A percentile compares a stretch with the other conserved stretches of the same genome.
phyloP scores from a whole-genome alignment of 2,888 invertebrate genomes.

The Cryptus armator region DNA sequence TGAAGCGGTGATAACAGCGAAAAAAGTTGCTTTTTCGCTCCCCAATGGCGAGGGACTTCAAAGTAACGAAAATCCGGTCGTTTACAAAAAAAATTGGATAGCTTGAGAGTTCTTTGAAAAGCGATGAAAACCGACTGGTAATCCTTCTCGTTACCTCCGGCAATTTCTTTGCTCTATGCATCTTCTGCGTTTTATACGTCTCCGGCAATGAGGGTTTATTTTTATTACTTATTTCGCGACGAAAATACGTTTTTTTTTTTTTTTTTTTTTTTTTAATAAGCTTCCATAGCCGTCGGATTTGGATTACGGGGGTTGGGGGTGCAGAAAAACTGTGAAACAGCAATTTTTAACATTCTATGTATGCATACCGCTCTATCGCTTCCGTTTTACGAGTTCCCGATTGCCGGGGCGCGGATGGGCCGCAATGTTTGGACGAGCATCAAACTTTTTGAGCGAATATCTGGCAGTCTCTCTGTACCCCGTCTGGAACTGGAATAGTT shows the following conservation, averaged over 20 bases:
- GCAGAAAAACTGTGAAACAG: not conserved
- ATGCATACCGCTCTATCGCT: not conserved
- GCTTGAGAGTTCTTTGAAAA: not conserved
- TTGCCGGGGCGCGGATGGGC: not conserved
- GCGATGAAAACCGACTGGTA: slow-evolving; percentile 13
- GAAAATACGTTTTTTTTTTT: not conserved
- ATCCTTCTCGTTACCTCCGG: slow-evolving; percentile 18
- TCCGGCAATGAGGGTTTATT: not conserved
- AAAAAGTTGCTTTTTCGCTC: not conserved
- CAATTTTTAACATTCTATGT: slow-evolving; percentile 2
- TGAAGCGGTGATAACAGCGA: not conserved
- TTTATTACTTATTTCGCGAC: slow-evolving; percentile 7
- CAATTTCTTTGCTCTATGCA: slow-evolving; percentile 16
- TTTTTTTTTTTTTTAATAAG: not conserved
- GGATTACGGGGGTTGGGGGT: not conserved
- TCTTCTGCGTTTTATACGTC: too few relatives aligned
- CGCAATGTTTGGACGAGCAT: slow-evolving; percentile 2
- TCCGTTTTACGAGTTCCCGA: slow-evolving; percentile 5
- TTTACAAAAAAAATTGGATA: slow-evolving; percentile 26
- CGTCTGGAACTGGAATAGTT: slow-evolving; percentile 10
- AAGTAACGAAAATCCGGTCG: slow-evolving; percentile 11
- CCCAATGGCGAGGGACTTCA: not conserved
- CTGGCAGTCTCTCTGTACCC: slow-evolving; percentile 1
- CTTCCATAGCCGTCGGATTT: not conserved
- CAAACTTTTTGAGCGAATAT: slow-evolving; percentile 42